These are phyloP conservation scores for Zaprionus ornatus DNA, from an alignment of 1,140 invertebrate species.

Conservation along the genomic window DNA sequence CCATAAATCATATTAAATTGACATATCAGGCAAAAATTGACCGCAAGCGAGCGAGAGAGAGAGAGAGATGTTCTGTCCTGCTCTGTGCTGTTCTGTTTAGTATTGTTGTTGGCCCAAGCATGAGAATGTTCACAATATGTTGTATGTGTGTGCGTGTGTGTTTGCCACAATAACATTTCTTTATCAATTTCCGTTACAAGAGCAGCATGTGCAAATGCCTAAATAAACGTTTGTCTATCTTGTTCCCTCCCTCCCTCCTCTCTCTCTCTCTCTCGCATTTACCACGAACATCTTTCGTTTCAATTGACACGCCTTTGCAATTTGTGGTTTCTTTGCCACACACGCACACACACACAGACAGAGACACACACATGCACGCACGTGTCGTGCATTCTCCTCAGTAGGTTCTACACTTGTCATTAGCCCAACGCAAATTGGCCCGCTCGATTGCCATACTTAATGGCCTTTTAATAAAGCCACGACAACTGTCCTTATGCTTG, in stretches of 20 bases:
- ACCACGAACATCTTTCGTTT: slow-evolving; percentile 8
- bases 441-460: slow-evolving; percentile 27
- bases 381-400: neutral
- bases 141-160: slow-evolving; percentile 29
- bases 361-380: neutral
- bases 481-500: slow-evolving; percentile 18
- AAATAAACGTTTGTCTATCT: slow-evolving; percentile 64
- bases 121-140: slow-evolving; percentile 32
- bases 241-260: neutral
- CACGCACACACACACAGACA: too few species aligned
- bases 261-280: slow-evolving; percentile 14
- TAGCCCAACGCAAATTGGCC: slow-evolving; percentile 30
- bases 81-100: neutral
- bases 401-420: slow-evolving; percentile 7
- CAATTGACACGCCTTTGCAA: slow-evolving; percentile 39
- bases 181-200: slow-evolving; percentile 76
- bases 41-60: slow-evolving; percentile 54
- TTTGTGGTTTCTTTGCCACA: slow-evolving; percentile 28
- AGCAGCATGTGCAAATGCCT: slow-evolving; percentile 59
- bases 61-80: slow-evolving; percentile 13
- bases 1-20: slow-evolving; percentile 83
- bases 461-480: slow-evolving; percentile 43
- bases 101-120: neutral
- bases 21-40: slow-evolving; percentile 80
- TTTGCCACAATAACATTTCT: slow-evolving; percentile 70